Base-by-base conservation (phyloP, 1,140 invertebrate genomes). In the Vanessa tameamea region DNA sequence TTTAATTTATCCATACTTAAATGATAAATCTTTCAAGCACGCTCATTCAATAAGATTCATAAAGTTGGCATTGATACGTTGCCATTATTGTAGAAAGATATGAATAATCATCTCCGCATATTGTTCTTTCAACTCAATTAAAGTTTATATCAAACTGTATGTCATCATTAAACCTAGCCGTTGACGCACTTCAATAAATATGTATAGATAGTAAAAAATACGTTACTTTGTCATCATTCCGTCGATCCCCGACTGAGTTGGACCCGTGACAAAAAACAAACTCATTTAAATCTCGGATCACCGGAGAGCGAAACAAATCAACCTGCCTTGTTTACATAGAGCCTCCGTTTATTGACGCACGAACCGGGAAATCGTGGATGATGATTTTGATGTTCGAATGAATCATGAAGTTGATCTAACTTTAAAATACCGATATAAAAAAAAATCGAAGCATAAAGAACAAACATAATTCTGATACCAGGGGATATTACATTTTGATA, bases 201-300 rank as follows among this genome's bases (percentile, higher is more conserved):
- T 57, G 26, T 6, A 31, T 31, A 31, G 26, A 31, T 23, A 23
- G 11, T 69, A 16, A 51, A 47, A 14, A 16, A 47, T 61, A 53
- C 20, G 14, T 64, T 13, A 51, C 15, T 64, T 82, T 84, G 81
- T 87, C 85, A 86, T 78, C 78, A 43, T 55, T 61, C 12, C 47
- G 23, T 47, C 73, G 78, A 75, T 82, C 86, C 66, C 75, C 69
- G 53, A 57, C 70, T 72, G 72, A 68, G 55, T 76, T 66, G 64
- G 78, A 82, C 82, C 75, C 77, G 77, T 80, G 84, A 86, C 87
- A 90, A 91, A 90, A 91, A 91, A 89, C 85, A 83, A 91, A 89
- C 84, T 87, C 83, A 91, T 91, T 89, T 89, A 83, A 85, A 83
- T 86, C 87, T 88, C 86, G 82, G 85, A 88, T 91, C 85, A 82